phyloP scores from a whole-genome alignment of 2,113 vertebrate species.

The Mus spicilegus region DNA sequence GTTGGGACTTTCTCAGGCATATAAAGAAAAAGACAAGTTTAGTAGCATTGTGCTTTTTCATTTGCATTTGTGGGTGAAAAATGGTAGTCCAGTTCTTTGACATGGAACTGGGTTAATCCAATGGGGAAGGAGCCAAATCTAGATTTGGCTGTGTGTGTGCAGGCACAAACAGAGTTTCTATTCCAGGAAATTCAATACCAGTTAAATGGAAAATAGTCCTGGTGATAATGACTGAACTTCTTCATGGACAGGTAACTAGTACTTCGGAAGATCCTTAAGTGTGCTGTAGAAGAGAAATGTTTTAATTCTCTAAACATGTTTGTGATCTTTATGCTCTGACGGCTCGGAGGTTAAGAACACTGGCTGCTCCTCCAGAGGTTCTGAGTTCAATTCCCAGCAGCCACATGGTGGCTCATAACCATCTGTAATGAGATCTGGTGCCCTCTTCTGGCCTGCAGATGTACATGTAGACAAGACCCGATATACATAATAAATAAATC shows the following conservation, averaged over 20 bases:
- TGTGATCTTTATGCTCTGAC: background rate
- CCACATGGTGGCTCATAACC: too few species aligned
- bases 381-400: too few species aligned
- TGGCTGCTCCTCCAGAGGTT: too few species aligned
- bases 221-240: slow-evolving; percentile 3
- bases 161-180: background rate
- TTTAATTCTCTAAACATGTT: background rate
- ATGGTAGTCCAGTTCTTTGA: background rate
- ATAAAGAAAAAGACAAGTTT: background rate
- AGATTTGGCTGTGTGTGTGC: background rate
- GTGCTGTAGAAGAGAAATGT: background rate
- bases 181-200: slow-evolving; percentile 5
- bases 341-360: too few species aligned
- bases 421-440: too few species aligned
- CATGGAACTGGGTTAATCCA: slow-evolving; percentile 31
- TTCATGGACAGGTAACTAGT: background rate
- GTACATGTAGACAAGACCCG: too few species aligned
- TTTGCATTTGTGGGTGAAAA: background rate
- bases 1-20: background rate
- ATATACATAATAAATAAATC: too few species aligned
- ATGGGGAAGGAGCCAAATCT: slow-evolving; percentile 9
- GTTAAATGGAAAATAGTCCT: background rate
- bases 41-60: background rate
- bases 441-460: too few species aligned
- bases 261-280: background rate